A percentile compares a stretch with the other conserved stretches of the same genome.
Evolutionary conservation across 2,113 vertebrate genomes (phyloP).

Genomic region (Coptodon rendalli): DNA sequence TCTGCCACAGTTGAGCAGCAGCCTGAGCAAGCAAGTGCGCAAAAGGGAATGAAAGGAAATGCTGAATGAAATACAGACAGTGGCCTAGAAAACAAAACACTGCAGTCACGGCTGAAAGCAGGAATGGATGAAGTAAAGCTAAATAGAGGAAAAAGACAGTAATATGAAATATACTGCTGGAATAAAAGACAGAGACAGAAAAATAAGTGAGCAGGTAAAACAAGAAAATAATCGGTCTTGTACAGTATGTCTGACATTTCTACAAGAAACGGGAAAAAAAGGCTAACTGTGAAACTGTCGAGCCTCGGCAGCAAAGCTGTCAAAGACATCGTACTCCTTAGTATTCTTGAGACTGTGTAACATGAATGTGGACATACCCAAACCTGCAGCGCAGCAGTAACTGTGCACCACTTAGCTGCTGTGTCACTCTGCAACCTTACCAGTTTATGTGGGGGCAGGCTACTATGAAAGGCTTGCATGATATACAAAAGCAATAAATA

Average conservation of each 20-base stretch:
- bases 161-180: background rate
- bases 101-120: background rate
- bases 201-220: conserved; percentile 4
- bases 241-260: conserved; percentile 13
- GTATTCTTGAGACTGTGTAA: conserved; percentile 28
- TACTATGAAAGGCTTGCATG: conserved; percentile 3
- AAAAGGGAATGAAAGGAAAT: conserved; percentile 6
- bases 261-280: background rate
- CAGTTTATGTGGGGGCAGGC: background rate
- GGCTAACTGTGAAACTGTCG: conserved; percentile 11
- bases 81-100: background rate
- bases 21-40: background rate
- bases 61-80: conserved; percentile 17
- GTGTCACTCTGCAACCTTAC: conserved; percentile 14
- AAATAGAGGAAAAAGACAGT: background rate
- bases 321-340: conserved; percentile 22
- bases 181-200: conserved; percentile 24
- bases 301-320: conserved; percentile 20
- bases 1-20: conserved; percentile 22
- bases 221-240: background rate
- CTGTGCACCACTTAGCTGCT: background rate
- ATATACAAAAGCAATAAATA: background rate
- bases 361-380: conserved; percentile 2
- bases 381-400: conserved; percentile 21
- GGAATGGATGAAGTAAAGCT: background rate